Percentiles rank a stretch among this genome's conserved stretches.
Evolutionary conservation across 2,797 vertebrate genomes (phyloP).

Genomic region (Zenarchopterus dispar): DNA sequence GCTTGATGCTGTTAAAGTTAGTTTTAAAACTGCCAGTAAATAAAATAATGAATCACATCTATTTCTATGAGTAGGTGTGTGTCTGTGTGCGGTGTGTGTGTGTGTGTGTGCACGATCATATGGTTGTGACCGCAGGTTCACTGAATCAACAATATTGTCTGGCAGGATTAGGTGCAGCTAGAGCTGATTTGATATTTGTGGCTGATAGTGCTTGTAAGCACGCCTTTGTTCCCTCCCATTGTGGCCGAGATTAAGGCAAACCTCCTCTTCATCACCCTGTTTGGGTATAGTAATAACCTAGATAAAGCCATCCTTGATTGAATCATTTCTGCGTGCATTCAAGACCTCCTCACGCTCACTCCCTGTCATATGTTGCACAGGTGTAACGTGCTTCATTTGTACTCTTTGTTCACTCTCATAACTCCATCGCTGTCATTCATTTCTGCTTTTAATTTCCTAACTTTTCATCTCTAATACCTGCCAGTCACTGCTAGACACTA

Average conservation of each 20-base stretch:
- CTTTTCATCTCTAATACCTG: conserved; percentile 76
- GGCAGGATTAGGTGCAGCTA: conserved; percentile 82
- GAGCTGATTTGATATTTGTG: conserved; percentile 88
- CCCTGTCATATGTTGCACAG: conserved; percentile 64
- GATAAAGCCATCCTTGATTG: conserved; percentile 87
- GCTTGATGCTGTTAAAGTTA: background rate
- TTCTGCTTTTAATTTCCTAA: conserved; percentile 39
- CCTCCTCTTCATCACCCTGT: conserved; percentile 86
- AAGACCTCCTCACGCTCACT: conserved; percentile 53
- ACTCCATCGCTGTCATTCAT: conserved; percentile 36
- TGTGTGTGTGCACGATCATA: conserved; percentile 43
- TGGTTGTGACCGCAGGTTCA: conserved; percentile 80
- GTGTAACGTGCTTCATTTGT: conserved; percentile 45
- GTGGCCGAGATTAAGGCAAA: conserved; percentile 84
- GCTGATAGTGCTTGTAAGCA: conserved; percentile 87
- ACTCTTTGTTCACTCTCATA: conserved; percentile 32
- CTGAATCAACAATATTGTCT: conserved; percentile 80
- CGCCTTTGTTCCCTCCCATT: conserved; percentile 85
- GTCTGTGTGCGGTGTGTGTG: background rate
- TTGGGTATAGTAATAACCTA: conserved; percentile 84
- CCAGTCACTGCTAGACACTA: conserved; percentile 72
- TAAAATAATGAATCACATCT: conserved; percentile 4
- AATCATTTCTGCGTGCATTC: conserved; percentile 79
- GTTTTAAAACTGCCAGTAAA: too few species aligned
- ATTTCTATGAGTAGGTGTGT: conserved; percentile 11